Evolutionary conservation across 2,888 invertebrate species (phyloP), one percentile per base, ranked within the genome.

Genomic region (Sarcophaga rosellei): DNA sequence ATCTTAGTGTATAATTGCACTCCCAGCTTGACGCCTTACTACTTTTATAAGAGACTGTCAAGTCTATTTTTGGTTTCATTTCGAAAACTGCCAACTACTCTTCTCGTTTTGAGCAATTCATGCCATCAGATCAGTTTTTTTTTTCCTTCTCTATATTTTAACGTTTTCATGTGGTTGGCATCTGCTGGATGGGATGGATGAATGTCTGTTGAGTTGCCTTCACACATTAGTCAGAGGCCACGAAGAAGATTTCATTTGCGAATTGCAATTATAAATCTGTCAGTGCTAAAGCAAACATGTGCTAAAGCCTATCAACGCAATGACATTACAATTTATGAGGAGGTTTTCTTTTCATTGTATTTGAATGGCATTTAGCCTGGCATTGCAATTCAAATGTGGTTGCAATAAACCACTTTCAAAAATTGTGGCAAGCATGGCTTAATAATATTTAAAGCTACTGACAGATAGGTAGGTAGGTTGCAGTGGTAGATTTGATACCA

Each of bases 161-260:
- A 65, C 65, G 12, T 79, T 59, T 47, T 84, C 12, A 17, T 61
- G 1, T 74, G 23, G 15, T 59, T 74, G 47, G 53, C 47, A 75
- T 53, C 17, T 82, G 81, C 69, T 61, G 79, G 78, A 72, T 85
- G 78, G 53, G 81, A 69, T 53, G 79, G 78, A 82, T 85, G 78
- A 63, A 85, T 82, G 79, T 85, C 75, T 79, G 85, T 66, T 82
- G 85, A 85, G 81, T 85, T 79, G 74, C 69, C 53, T 82, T 85
- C 85, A 66, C 85, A 82, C 85, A 72, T 85, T 81, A 80, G 68
- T 75, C 47, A 15, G 21, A n/a, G 44, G 20, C 44, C 21, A 72
- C n/a, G 69, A 75, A 74, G 59, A 63, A 68, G 47, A 75, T 74
- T 78, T 68, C 23, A 57, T 45, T 70, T 78, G 78, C 63, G 70